Conservation (phyloP, 2,113 vertebrate genomes). For the Callopanchax toddi region DNA sequence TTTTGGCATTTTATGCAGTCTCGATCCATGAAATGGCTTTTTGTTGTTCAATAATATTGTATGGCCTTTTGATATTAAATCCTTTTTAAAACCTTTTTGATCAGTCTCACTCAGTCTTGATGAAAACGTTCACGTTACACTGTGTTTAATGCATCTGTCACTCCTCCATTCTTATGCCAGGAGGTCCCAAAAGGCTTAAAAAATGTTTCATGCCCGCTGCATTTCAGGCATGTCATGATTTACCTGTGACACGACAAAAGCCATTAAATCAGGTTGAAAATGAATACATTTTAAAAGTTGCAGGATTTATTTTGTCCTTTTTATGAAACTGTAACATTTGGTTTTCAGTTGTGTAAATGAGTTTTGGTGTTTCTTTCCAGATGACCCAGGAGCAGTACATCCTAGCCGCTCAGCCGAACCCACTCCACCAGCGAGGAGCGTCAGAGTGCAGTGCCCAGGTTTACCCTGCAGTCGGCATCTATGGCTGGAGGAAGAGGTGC, state of each 20-base stretch:
- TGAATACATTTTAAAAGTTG: no score
- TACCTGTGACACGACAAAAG: no score
- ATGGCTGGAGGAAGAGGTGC: constrained; percentile 98
- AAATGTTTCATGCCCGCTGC: no score
- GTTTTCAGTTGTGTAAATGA: neutral
- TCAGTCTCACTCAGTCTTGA: no score
- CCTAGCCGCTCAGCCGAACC: constrained; percentile 92
- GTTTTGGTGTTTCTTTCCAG: constrained; percentile 67
- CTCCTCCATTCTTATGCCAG: no score
- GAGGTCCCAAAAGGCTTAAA: no score
- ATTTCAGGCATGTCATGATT: no score
- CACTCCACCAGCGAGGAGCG: constrained; percentile 83
- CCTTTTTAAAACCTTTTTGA: no score
- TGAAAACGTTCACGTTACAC: no score
- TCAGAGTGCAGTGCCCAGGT: constrained; percentile 84
- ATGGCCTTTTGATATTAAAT: neutral
- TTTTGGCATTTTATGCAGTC: neutral
- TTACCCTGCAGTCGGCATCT: constrained; percentile 94
- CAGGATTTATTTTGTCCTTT: neutral
- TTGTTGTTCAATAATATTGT: neutral
- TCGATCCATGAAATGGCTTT: neutral
- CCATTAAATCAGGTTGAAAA: no score
- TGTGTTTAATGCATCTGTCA: no score
- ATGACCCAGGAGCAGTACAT: constrained; percentile 99
- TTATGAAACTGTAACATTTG: neutral